These are phyloP conservation scores for Thymelicus lineola DNA, from an alignment of 2,888 invertebrate species.

Conservation along the genomic window DNA sequence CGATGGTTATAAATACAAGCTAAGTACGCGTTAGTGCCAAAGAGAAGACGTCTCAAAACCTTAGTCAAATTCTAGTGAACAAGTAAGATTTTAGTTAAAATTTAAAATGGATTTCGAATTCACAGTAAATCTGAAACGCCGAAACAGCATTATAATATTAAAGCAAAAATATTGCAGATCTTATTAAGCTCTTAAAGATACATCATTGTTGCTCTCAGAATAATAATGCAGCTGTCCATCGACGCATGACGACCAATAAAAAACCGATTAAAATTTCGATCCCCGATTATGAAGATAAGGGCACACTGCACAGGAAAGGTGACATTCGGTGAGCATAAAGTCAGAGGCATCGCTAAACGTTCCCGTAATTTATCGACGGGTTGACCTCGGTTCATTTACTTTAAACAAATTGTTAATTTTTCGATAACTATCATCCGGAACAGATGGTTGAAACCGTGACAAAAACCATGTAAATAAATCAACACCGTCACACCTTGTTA, in stretches of 20 bases:
- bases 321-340: slow-evolving; percentile 81
- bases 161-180: slow-evolving; percentile 18
- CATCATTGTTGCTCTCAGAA: slow-evolving; percentile 19
- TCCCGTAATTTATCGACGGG: slow-evolving; percentile 78
- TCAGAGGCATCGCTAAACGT: slow-evolving; percentile 72
- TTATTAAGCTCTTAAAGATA: slow-evolving; percentile 13
- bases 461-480: slow-evolving; percentile 41
- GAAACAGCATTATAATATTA: neutral
- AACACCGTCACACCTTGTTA: slow-evolving; percentile 37
- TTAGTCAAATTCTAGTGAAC: too few relatives aligned
- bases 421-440: slow-evolving; percentile 83
- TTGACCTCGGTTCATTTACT: slow-evolving; percentile 82
- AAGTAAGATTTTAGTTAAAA: too few relatives aligned
- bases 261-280: slow-evolving; percentile 66
- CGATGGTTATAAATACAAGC: too few relatives aligned
- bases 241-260: slow-evolving; percentile 57
- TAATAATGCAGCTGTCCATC: slow-evolving; percentile 61
- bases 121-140: too few relatives aligned
- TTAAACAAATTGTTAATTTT: slow-evolving; percentile 86
- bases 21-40: too few relatives aligned
- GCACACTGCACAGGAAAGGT: slow-evolving; percentile 73
- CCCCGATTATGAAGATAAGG: slow-evolving; percentile 73
- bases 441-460: slow-evolving; percentile 70
- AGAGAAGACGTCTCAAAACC: too few relatives aligned
- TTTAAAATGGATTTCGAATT: too few relatives aligned